A percentile compares a stretch with the other conserved stretches of the same genome.
These are phyloP conservation scores for Solea solea DNA, from an alignment of 2,113 vertebrate species.

Conservation along the genomic window DNA sequence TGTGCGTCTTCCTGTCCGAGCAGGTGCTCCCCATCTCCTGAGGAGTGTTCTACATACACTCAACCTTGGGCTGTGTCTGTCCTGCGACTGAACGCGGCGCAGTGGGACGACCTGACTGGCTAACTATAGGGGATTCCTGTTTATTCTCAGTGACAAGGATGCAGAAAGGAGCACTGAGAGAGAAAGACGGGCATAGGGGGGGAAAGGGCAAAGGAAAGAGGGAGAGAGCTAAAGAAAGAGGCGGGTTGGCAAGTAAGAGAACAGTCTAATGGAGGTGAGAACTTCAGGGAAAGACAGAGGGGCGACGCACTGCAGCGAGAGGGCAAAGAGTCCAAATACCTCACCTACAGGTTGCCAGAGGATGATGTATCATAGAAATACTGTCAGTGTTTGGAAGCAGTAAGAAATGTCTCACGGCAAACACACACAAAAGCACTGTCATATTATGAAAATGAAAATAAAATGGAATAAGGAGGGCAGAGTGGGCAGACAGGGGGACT, in stretches of 20 bases:
- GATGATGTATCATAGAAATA: background rate
- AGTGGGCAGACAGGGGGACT: slow-evolving; percentile 28
- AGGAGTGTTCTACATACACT: slow-evolving; percentile 69
- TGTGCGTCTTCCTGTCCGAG: slow-evolving; percentile 34
- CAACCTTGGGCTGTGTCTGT: slow-evolving; percentile 70
- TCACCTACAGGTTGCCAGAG: background rate
- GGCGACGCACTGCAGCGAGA: background rate
- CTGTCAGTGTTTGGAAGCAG: background rate
- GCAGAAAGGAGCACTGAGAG: background rate
- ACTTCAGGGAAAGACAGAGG: background rate
- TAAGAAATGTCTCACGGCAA: background rate
- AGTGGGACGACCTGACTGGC: slow-evolving; percentile 41
- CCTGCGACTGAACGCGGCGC: slow-evolving; percentile 50
- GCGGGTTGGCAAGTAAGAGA: background rate
- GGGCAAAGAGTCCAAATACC: background rate
- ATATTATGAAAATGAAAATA: background rate
- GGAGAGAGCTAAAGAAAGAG: background rate
- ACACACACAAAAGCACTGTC: background rate
- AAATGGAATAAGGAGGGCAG: slow-evolving; percentile 14
- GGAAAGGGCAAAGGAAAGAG: background rate
- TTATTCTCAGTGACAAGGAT: slow-evolving; percentile 27
- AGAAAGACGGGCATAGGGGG: background rate
- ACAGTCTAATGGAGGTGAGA: background rate
- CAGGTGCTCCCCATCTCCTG: slow-evolving; percentile 66
- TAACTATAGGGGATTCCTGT: slow-evolving; percentile 53